Evolutionary conservation across 2,113 vertebrate species (phyloP).

Genomic region (Eidolon helvum): DNA sequence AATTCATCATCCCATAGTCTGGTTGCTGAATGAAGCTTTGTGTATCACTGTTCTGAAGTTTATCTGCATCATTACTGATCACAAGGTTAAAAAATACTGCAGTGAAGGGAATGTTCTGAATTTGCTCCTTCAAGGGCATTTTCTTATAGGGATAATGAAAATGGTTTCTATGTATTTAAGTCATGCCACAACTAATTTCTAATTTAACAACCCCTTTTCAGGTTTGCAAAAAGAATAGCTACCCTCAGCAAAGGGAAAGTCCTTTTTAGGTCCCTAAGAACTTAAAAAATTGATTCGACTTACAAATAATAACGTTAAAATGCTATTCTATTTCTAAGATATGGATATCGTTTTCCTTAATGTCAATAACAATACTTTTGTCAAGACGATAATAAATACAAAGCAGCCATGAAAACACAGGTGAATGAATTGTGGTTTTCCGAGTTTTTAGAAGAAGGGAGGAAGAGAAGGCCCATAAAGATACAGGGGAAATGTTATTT

Average conservation of each 20-base stretch:
- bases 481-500: background rate
- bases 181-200: background rate
- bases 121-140: constrained; percentile 6
- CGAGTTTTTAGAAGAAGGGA: background rate
- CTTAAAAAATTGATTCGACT: background rate
- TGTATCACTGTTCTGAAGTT: background rate
- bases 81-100: background rate
- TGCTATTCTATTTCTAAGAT: background rate
- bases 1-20: background rate
- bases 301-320: background rate
- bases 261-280: background rate
- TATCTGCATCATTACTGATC: background rate
- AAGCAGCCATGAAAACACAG: background rate
- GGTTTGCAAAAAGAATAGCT: background rate
- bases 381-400: background rate
- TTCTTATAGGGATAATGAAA: constrained; percentile 25
- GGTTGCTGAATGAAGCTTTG: background rate
- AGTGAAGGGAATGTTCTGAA: background rate
- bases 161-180: background rate
- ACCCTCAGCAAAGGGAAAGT: background rate
- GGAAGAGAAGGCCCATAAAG: background rate
- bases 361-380: background rate
- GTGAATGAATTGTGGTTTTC: background rate
- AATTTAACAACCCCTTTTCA: background rate
- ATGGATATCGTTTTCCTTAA: background rate